Evolutionary conservation across 2,888 invertebrate genomes (phyloP).

Genomic region (Phrixothrix hirtus): DNA sequence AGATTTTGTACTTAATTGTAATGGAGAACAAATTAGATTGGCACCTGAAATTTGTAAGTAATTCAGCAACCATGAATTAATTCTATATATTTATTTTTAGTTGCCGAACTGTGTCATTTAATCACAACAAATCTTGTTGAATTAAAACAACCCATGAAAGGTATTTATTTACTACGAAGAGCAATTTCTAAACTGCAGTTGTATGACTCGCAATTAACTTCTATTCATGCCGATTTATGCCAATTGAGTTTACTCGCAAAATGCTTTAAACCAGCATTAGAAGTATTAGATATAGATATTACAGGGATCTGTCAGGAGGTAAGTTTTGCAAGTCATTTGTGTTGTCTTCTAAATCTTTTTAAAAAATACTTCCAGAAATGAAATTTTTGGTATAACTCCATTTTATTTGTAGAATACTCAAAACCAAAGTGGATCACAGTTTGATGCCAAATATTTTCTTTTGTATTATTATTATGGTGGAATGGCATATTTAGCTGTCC

Average conservation of each 20-base stretch:
- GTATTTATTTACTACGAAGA: conserved; percentile 78
- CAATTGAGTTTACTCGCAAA: conserved; percentile 89
- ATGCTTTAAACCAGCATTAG: conserved; percentile 88
- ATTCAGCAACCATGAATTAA: not conserved
- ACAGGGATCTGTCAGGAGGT: conserved; percentile 89
- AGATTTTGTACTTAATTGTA: conserved; percentile 85
- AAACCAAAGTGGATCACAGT: conserved; percentile 65
- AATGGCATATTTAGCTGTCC: conserved; percentile 93
- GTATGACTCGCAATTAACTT: conserved; percentile 87
- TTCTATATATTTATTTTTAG: conserved; percentile 57
- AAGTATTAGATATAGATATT: conserved; percentile 86
- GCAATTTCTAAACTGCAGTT: conserved; percentile 88
- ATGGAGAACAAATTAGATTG: conserved; percentile 87
- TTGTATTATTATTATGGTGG: conserved; percentile 97
- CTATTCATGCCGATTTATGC: conserved; percentile 92
- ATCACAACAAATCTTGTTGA: conserved; percentile 79
- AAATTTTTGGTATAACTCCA: not conserved
- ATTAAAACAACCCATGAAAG: conserved; percentile 76
- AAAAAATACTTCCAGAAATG: too few relatives aligned
- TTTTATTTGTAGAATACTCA: conserved; percentile 42
- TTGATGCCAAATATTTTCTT: conserved; percentile 88
- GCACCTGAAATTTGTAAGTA: conserved; percentile 83
- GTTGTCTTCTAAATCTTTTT: not conserved
- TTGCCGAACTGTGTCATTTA: conserved; percentile 86
- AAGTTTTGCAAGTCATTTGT: conserved; percentile 31